phyloP scores from a whole-genome alignment of 2,113 vertebrate genomes.

The Plestiodon gilberti region DNA sequence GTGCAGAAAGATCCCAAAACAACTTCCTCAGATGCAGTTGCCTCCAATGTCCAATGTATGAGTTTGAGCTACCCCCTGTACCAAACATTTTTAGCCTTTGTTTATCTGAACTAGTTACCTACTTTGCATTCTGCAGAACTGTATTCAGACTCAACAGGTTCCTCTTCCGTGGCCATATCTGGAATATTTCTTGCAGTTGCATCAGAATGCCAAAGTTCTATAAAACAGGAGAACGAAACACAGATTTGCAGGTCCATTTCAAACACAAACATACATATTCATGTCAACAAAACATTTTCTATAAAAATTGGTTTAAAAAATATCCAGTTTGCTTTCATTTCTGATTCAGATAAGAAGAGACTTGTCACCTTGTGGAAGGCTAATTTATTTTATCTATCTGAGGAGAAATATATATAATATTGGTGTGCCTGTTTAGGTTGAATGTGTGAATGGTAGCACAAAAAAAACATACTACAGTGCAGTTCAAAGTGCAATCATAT shows the following conservation, averaged over 20 bases:
- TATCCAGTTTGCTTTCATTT: neutral
- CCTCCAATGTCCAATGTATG: neutral
- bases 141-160: neutral
- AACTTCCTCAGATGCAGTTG: neutral
- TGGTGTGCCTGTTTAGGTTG: too few species aligned
- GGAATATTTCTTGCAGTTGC: constrained; percentile 25
- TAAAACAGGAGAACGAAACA: neutral
- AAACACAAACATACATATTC: neutral
- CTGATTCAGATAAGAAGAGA: neutral
- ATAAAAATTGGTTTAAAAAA: neutral
- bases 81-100: neutral
- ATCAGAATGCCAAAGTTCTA: constrained; percentile 54
- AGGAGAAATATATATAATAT: too few species aligned
- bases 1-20: neutral
- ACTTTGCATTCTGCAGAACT: constrained; percentile 34
- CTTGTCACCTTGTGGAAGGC: too few species aligned
- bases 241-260: neutral
- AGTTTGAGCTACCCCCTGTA: neutral
- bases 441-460: too few species aligned
- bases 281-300: neutral
- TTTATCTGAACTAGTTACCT: neutral
- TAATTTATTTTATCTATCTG: too few species aligned
- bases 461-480: too few species aligned
- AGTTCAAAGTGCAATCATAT: too few species aligned
- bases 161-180: constrained; percentile 41